Base-by-base conservation (phyloP, 2,888 invertebrate genomes). In the Ophion costatus region DNA sequence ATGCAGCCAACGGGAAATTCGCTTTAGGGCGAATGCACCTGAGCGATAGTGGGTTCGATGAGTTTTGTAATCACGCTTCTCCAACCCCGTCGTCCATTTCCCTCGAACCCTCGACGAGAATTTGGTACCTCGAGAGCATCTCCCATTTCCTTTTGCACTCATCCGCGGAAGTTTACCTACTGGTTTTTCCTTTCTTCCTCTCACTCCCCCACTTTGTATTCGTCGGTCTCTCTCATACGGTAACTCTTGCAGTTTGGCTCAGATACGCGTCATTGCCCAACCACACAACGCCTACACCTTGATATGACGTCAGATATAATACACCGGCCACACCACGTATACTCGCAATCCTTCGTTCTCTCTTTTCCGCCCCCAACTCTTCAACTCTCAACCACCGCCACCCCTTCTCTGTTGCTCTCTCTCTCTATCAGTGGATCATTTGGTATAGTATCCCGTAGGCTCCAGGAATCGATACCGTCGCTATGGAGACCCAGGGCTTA, bases 381-480 rank as follows among this genome's bases (percentile, higher is more conserved):
- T 74, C 82, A 86, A 85, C 80, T 71, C 85, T 76, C 77, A 71
- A 74, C 64, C 75, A 83, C 73, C 76, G 51, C 75, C 82, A 69
- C 17, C 51, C 51, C 73, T 59, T 57, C 82, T 76, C 81, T 33
- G 83, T 71, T 83, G 84, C 86, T 87, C 85, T 78, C 74, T 74
- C 77, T 69, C 77, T 85, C 76, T 79, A 59, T 78, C 85, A 77
- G 82, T 88, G 87, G 88, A 87, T 88, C 87, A 87, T 88, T 87
- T 88, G 82, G 85, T 87, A 87, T 70, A 80, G 80, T 88, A 88
- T 88, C 85, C 87, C 87, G 87, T 87, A 85, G 85, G 87, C 88
- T 84, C 87, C 86, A 88, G 85, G 90, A 92, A 92, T 93, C 93
- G 93, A 93, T 93, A 92, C 91, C 88, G 88, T 92, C 92, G 89